Evolutionary conservation across 2,797 vertebrate genomes (phyloP), one percentile per base, ranked within the genome.

Genomic region (Podarcis lilfordi): DNA sequence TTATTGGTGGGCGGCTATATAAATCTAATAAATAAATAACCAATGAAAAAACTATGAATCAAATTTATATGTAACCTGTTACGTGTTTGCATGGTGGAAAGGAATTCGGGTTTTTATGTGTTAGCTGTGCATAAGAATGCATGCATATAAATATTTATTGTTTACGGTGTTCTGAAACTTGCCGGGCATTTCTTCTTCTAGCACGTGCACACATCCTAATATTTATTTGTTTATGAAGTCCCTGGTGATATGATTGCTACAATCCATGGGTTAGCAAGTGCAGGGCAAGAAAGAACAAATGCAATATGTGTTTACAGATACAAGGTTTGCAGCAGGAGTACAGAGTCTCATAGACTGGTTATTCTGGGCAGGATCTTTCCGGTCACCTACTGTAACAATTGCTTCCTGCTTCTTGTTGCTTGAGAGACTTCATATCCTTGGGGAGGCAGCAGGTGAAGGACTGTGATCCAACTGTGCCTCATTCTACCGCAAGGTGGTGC

Each of bases 91-190:
- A 77, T 55, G 84, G 32, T 66, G 29, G 40, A 87, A 64, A 64
- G 17, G 10, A 55, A 71, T 81, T 90, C 64, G 29, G 64, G 32
- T n/a, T 90, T 93, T 90, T 86, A 91, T 19, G 76, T 10, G 25
- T 1, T 61, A 89, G 71, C 17, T 85, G 50, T 84, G 21, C 59
- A 78, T 91, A 68, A 50, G 29, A 74, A 15, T 66, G 15, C 40
- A 69, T 84, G 76, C 35, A n/a, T 78, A 92, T 92, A 89, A 82
- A 78, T 94, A 92, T 86, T 92, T 94, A 84, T 17, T 93, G 68
- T 85, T 92, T 77, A 90, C 69, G 88, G 45, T 19, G 71, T 50
- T 17, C 13, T 88, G 64, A 25, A 80, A 9, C 5, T 84, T 77
- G 45, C 55, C 17, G 7, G 40, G 8, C 69, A 32, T 91, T 90